phyloP scores from a whole-genome alignment of 2,888 invertebrate genomes.

The Tupiocoris notatus region DNA sequence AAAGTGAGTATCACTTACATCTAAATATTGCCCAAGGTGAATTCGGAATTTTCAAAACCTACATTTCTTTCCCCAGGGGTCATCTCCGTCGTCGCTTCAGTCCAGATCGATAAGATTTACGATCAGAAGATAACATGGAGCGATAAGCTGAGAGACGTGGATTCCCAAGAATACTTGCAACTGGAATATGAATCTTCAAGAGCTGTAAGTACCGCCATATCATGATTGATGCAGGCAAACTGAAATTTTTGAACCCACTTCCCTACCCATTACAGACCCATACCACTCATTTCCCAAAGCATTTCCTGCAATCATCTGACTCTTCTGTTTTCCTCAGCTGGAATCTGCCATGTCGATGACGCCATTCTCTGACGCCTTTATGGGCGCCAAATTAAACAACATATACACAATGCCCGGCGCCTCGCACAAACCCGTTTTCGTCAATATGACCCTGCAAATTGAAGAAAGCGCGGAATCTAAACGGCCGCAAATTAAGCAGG shows the following conservation, averaged over 20 bases:
- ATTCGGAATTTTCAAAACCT: no score
- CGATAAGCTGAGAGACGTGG: conserved; percentile 68
- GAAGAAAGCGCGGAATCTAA: conserved; percentile 67
- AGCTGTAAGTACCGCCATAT: conserved; percentile 81
- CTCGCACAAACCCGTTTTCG: conserved; percentile 63
- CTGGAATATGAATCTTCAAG: conserved; percentile 81
- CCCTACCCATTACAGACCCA: no score
- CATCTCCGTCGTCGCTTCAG: conserved; percentile 72
- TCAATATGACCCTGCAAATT: conserved; percentile 79
- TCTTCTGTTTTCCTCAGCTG: no score
- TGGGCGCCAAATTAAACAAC: conserved; percentile 75
- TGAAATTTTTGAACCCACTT: no score
- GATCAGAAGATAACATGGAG: conserved; percentile 72
- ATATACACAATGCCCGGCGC: conserved; percentile 65
- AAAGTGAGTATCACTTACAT: conserved; percentile 58
- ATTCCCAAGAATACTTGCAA: conserved; percentile 77
- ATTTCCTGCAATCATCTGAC: no score
- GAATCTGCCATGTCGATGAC: conserved; percentile 92
- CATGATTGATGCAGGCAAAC: no score
- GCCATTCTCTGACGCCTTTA: conserved; percentile 82
- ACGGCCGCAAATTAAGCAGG: conserved; percentile 60
- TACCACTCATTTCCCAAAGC: no score
- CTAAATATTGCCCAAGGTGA: neutral
- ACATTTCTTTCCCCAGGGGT: conserved; percentile 56
- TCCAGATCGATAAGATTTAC: conserved; percentile 79